Evolutionary conservation across 2,888 invertebrate genomes (phyloP).

Genomic region (Falcaria lacertinaria): DNA sequence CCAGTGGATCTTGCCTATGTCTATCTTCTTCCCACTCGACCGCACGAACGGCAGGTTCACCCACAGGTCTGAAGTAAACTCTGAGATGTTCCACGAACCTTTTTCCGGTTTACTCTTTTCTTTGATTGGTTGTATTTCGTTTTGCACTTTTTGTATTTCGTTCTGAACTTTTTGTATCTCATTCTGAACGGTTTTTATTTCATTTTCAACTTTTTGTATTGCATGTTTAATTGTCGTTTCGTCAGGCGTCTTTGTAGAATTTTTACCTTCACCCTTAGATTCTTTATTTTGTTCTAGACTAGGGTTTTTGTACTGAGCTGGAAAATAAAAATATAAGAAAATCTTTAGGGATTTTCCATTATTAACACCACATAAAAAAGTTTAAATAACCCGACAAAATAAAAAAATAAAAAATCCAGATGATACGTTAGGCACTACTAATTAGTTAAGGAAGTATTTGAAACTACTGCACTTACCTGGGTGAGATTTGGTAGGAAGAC

Average conservation of each 20-base stretch:
- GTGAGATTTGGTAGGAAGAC: too few species aligned
- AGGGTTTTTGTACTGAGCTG: neutral
- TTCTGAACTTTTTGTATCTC: neutral
- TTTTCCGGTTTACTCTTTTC: constrained; percentile 27
- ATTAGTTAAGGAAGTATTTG: too few species aligned
- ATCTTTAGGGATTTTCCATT: too few species aligned
- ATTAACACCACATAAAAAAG: too few species aligned
- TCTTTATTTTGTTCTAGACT: neutral
- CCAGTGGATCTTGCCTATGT: constrained; percentile 83
- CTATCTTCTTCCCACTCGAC: constrained; percentile 65
- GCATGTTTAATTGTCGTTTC: neutral
- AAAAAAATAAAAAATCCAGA: too few species aligned
- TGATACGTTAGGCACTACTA: too few species aligned
- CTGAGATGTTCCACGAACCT: constrained; percentile 59
- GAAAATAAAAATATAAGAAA: neutral
- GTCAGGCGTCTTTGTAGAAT: neutral
- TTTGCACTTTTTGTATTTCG: neutral
- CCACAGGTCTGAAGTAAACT: constrained; percentile 60
- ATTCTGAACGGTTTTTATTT: neutral
- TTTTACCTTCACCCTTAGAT: neutral
- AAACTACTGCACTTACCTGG: too few species aligned
- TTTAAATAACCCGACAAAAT: too few species aligned
- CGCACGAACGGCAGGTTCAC: constrained; percentile 56
- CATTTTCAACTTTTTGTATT: neutral
- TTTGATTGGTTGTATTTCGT: neutral